phyloP scores from a whole-genome alignment of 1,140 invertebrate genomes.

The Scaptomyza graminum region DNA sequence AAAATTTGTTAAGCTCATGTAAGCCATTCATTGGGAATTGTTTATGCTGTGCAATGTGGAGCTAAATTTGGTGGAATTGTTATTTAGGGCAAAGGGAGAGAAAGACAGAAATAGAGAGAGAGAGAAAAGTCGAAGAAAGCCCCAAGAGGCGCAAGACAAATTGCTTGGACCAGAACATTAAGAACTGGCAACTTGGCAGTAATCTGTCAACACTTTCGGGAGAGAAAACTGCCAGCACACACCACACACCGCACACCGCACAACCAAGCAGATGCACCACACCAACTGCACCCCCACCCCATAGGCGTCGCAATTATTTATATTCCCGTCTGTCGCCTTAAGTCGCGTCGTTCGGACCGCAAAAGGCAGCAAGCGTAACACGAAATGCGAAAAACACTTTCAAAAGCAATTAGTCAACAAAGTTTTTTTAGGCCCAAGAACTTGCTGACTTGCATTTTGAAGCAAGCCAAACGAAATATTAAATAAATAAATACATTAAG shows the following conservation, averaged over 20 bases:
- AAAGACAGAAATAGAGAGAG: neutral
- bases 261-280: slow-evolving; percentile 35
- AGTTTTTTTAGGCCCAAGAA: slow-evolving; percentile 65
- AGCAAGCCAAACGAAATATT: slow-evolving; percentile 44
- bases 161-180: slow-evolving; percentile 59
- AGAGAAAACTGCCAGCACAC: neutral
- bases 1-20: neutral
- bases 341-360: slow-evolving; percentile 34
- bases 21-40: neutral
- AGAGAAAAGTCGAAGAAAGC: neutral
- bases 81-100: neutral
- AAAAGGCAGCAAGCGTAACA: slow-evolving; percentile 38
- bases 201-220: slow-evolving; percentile 78
- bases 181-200: slow-evolving; percentile 72
- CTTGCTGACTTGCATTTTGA: slow-evolving; percentile 71
- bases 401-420: slow-evolving; percentile 76
- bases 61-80: slow-evolving; percentile 15
- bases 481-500: neutral
- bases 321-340: slow-evolving; percentile 23
- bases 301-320: slow-evolving; percentile 68
- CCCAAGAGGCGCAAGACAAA: slow-evolving; percentile 41
- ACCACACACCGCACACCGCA: neutral
- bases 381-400: slow-evolving; percentile 44
- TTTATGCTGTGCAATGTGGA: slow-evolving; percentile 1
- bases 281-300: slow-evolving; percentile 37